A percentile compares a stretch with the other conserved stretches of the same genome.
These are phyloP conservation scores for Cyprinella venusta DNA, from an alignment of 2,797 vertebrate genomes.

Conservation along the genomic window DNA sequence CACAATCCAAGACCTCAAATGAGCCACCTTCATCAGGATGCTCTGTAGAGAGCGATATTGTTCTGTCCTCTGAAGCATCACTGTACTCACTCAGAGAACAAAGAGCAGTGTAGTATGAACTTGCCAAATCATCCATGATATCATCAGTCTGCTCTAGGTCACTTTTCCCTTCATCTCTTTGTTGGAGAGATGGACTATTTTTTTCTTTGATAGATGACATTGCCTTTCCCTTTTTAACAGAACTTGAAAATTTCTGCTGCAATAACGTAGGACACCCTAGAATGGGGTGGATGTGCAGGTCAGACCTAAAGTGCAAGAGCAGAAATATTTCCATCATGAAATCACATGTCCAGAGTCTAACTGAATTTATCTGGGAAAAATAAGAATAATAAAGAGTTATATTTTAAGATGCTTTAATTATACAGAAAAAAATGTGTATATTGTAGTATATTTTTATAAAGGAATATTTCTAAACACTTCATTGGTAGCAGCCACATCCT, in stretches of 20 bases:
- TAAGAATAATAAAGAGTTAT: no score
- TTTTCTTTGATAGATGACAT: conserved; percentile 33
- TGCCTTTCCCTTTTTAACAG: conserved; percentile 17
- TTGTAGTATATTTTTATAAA: not conserved
- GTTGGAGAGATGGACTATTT: conserved; percentile 25
- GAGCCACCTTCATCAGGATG: not conserved
- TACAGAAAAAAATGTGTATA: no score
- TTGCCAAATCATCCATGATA: conserved; percentile 57
- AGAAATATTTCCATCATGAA: not conserved
- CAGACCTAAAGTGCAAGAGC: conserved; percentile 1
- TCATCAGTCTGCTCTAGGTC: conserved; percentile 32
- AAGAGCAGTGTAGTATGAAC: conserved; percentile 61
- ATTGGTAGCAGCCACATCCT: not conserved
- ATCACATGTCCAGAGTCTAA: not conserved
- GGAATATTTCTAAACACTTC: not conserved
- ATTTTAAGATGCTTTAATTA: no score
- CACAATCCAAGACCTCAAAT: conserved; percentile 7
- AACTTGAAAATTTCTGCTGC: not conserved
- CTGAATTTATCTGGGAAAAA: not conserved
- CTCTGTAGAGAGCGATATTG: conserved; percentile 10
- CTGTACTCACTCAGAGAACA: conserved; percentile 59
- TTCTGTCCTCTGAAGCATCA: conserved; percentile 46
- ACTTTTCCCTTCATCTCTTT: conserved; percentile 43
- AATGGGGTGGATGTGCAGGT: not conserved
- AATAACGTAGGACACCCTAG: conserved; percentile 3